Evolutionary conservation across 1,140 invertebrate genomes (phyloP).

Genomic region (Neocloeon triangulifer): DNA sequence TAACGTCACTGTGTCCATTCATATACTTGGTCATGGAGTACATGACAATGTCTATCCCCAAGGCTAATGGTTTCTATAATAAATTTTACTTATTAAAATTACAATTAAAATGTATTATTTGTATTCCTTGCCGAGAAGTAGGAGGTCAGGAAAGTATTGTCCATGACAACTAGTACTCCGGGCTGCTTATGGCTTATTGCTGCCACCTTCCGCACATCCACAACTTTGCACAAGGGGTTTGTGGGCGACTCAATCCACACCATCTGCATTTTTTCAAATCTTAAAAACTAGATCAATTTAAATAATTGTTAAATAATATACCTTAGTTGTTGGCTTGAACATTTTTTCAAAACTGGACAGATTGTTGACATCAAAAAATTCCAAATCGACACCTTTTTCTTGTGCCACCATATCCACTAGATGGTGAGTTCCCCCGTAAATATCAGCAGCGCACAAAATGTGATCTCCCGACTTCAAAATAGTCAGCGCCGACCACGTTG

Average conservation of each 20-base stretch:
- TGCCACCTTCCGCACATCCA: conserved; percentile 61
- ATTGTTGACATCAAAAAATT: conserved; percentile 65
- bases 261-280: too few species aligned
- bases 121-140: conserved; percentile 52
- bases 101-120: not conserved
- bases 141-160: conserved; percentile 94
- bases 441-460: conserved; percentile 73
- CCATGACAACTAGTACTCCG: conserved; percentile 69
- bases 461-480: conserved; percentile 73
- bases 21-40: conserved; percentile 97
- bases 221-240: conserved; percentile 82
- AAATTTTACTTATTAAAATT: not conserved
- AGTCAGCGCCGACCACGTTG: conserved; percentile 48
- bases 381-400: conserved; percentile 42
- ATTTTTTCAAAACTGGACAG: conserved; percentile 37
- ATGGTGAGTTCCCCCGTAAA: conserved; percentile 83
- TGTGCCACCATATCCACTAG: conserved; percentile 32
- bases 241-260: conserved; percentile 95
- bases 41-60: conserved; percentile 79
- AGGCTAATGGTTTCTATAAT: conserved; percentile 64
- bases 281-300: too few species aligned
- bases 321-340: conserved; percentile 68
- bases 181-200: conserved; percentile 32
- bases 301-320: conserved; percentile 14
- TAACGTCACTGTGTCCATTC: conserved; percentile 93